Base-by-base conservation (phyloP, 2,113 vertebrate genomes). In the Triplophysa rosa region DNA sequence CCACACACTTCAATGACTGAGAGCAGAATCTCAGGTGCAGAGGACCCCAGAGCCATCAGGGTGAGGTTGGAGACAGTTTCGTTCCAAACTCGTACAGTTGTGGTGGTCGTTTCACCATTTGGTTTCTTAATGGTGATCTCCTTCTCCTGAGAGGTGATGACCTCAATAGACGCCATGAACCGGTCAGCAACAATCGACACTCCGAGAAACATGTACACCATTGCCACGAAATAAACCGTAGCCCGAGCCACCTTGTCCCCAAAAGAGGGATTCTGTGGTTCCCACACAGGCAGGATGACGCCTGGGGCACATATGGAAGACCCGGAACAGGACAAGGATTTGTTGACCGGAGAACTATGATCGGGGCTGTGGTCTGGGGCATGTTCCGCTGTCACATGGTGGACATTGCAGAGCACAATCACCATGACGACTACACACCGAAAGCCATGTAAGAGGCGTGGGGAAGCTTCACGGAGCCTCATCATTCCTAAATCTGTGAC, bases 141-240 rank as follows among this genome's bases (percentile, higher is more conserved):
- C 89, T 95, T 93, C 82, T 99, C 98, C 85, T 99, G 98, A 6
- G 98, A 99, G 0, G 98, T 99, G 86, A 99, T 99, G 77, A 99
- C 98, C 88, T 99, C 98, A 13, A 99, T 99, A 0, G 97, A 99
- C 19, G 98, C 98, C 98, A 99, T 99, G 92, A 99, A 99, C 47
- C 98, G 95, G 78, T 99, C 98, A 0, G 98, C 97, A 24, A 99
- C 93, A 90, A 99, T 99, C 1, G 98, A 99, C 59, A 99, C 98
- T 2, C 98, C 98, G 8, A 99, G 93, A 88, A 99, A 99, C 98
- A 99, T 99, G 91, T 99, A 99, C 77, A 94, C 95, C 94, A 99
- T 92, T 0, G 98, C 98, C 87, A 99, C 98, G 64, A 99, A 99
- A 81, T 99, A 99, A 76, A 99, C 97, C 0, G 97, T 98, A 0